Base-by-base conservation (phyloP, 2,888 invertebrate species). In the Macaria notata region DNA sequence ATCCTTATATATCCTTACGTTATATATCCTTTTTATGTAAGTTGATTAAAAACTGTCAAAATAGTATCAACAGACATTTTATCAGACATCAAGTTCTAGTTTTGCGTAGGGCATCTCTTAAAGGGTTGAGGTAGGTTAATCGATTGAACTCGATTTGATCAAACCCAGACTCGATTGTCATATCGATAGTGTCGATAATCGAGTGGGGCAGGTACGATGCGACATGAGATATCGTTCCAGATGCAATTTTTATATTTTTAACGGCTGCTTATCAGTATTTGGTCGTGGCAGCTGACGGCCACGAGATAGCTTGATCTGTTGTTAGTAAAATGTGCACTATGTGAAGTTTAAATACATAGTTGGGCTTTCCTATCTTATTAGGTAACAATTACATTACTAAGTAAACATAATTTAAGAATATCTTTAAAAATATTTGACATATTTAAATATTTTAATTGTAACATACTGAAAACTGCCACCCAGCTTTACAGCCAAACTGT, bases 151-250 rank as follows among this genome's bases (percentile, higher is more conserved):
- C 61, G 64, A 63, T 61, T 61, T 31, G 46, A 62, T 67, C 67
- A 62, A 39, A 39, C 41, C 54, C 67, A 67, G 66, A 60, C 61
- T 53, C 64, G 66, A 64, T 62, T 58, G 62, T 63, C 62, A 61
- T 59, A 61, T 49, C 62, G 63, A 64, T 59, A 59, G 54, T 53
- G 47, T 50, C 55, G 56, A 47, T 61, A 58, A 58, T 63, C 63
- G 54, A 39, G 41, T 52, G 38, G 45, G 31, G 36, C 63, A 66
- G 66, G 66, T 66, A 59, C 56, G 51, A 58, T 61, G 54, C 41
- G 58, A 56, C 53, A 55, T 51, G 50, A 54, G 56, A 59, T 62
- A 59, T 33, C 49, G 52, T 19, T 55, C 41, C 39, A 55, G 53
- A 61, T 53, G 58, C 55, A 49, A 61, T 54, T 57, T 47, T 57